These are phyloP conservation scores for Mayetiola destructor DNA, from an alignment of 2,888 invertebrate genomes.

Conservation along the genomic window DNA sequence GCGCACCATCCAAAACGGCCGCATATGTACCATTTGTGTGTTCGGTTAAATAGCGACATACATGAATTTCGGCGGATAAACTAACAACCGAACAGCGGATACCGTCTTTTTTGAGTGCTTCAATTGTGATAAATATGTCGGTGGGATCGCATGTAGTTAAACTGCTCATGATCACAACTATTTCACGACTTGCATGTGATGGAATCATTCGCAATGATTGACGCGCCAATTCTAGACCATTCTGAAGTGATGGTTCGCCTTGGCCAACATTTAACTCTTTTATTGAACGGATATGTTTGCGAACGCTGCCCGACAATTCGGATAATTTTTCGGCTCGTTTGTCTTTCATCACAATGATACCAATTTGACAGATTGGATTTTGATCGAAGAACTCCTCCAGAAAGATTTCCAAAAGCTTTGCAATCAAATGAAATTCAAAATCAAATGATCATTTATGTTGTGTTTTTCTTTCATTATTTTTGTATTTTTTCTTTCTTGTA, in stretches of 20 bases:
- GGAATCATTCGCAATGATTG: constrained; percentile 77
- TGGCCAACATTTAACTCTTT: constrained; percentile 44
- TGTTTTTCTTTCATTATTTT: constrained; percentile 14
- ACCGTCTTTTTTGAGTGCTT: constrained; percentile 58
- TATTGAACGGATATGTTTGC: constrained; percentile 57
- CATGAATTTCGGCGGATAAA: constrained; percentile 84
- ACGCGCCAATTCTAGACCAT: constrained; percentile 77
- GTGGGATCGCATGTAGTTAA: constrained; percentile 94
- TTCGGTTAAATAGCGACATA: constrained; percentile 72
- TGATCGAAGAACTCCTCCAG: constrained; percentile 96
- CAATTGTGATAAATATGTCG: constrained; percentile 73
- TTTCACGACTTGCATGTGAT: constrained; percentile 86
- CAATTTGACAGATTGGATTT: constrained; percentile 96
- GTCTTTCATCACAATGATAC: constrained; percentile 78
- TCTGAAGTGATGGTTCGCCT: constrained; percentile 94
- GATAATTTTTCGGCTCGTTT: constrained; percentile 88
- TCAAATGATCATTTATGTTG: constrained; percentile 18
- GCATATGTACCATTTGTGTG: constrained; percentile 78
- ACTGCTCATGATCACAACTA: constrained; percentile 82
- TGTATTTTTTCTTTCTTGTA: background rate
- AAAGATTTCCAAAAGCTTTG: constrained; percentile 84
- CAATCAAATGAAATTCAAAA: no score
- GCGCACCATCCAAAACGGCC: constrained; percentile 69
- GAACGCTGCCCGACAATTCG: constrained; percentile 75
- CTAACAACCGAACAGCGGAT: constrained; percentile 91